Evolutionary conservation across 2,888 invertebrate genomes (phyloP), one percentile per base, ranked within the genome.

Genomic region (Eupithecia centaureata): DNA sequence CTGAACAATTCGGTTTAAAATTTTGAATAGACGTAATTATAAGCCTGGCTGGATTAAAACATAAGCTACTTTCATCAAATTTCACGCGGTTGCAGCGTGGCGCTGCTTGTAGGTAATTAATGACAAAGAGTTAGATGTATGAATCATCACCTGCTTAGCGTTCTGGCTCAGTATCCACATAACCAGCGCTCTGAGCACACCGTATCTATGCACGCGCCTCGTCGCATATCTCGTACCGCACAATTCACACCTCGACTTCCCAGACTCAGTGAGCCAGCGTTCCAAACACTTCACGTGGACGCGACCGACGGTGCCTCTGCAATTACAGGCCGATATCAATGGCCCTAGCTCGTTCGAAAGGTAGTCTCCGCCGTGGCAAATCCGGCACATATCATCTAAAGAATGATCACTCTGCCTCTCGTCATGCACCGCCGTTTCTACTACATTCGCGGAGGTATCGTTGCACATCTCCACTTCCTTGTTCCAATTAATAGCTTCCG

Each of bases 251-350:
- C 92, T 90, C 10, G 95, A 95, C 69, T 95, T 94, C 33, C 96
- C 95, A 1, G 96, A 95, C 81, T 96, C 96, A 1, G 96, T 96
- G 47, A 97, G 88, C 97, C 97, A 97, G 62, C 94, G 94, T 86
- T 97, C 96, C 76, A 97, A 87, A 82, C 97, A 97, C 67, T 94
- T 94, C 2, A 95, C 94, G 84, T 96, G 96, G 13, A 96, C 95
- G 64, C 95, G 93, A 0, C 96, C 96, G 74, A 96, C 95, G 1
- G 96, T 95, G 0, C 96, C 97, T 0, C 92, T 85, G 71, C 93
- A 93, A 2, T 85, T 94, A 72, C 93, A 93, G 0, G 92, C 90
- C 0, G 92, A 92, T 80, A 93, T 86, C 65, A 93, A 77, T 25
- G 73, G 79, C 0, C 93, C 93, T 0, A 89, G 80, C 65, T 92